Evolutionary conservation across 2,113 vertebrate species (phyloP), one percentile per base, ranked within the genome.

Genomic region (Gadus chalcogrammus): DNA sequence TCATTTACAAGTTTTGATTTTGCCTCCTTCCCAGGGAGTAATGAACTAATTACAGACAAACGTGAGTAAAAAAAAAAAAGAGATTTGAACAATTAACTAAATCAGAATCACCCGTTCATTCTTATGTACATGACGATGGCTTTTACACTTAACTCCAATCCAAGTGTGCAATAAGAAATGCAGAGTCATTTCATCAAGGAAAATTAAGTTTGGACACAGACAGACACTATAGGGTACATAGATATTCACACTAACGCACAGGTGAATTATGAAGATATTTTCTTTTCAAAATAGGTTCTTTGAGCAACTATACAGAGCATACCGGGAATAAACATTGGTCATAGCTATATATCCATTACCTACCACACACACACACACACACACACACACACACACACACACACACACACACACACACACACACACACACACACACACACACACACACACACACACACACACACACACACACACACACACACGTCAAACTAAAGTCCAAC

Each of bases 41-140:
- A 78, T 76, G 69, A 79, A 84, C 84, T 86, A 83, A 88, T 79
- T 87, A 89, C 81, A 84, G 3, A 76, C 71, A 8, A 70, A 68
- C 79, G 55, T 85, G 68, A 64, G 67, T 67, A 28, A 66, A 64
- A 4, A 35, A 48, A 48, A 28, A 66, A 64, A 4, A 35, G 28
- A 48, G 1, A 48, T 13, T 9, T 48, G 7, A 48, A 11, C 7
- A 48, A 48, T 48, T 13, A 48, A 48, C 42, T 48, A 48, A 48
- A 9, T 48, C 42, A 60, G 56, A 52, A 16, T 6, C n/a, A 65
- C 70, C 71, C 76, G 73, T 65, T 77, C 72, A 76, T 65, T 67
- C 74, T 3, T 79, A 74, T 79, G 28, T 82, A 79, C 74, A 85
- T 62, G 68, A 70, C 70, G 65, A 74, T 48, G 64, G 31, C 79